Evolutionary conservation across 2,888 invertebrate species (phyloP), one percentile per base, ranked within the genome.

Genomic region (Lithophane socia): DNA sequence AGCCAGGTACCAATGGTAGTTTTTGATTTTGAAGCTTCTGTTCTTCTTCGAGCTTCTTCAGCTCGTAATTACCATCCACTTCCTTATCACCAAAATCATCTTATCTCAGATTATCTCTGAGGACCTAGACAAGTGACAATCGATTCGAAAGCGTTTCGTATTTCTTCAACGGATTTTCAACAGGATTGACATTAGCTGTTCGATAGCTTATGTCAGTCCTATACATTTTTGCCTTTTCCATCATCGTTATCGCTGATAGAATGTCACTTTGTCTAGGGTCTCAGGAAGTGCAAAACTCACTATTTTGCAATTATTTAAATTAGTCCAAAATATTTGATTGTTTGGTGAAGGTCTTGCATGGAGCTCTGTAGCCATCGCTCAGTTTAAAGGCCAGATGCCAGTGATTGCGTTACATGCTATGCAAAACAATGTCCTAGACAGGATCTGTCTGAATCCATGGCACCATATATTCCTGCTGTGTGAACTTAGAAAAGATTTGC

Each of bases 361-460:
- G 56, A 58, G 44, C 44, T 60, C 37, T 44, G 58, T 21, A 42
- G 9, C 44, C 66, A 83, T 64, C 56, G 21, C n/a, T 78, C 64
- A 52, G 56, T 77, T 79, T 52, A 52, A 77, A 79, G 83, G 79
- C 56, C 56, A 83, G n/a, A 83, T 79, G 29, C 2, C 13, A 56
- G 8, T 58, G 66, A 83, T 83, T 12, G 44, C 64, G 16, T 44
- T 60, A 24, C 49, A 42, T 13, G 54, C 5, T 47, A 12, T 47
- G 12, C 12, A n/a, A 42, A 66, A 79, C 77, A 66, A 79, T 77
- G 12, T 49, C 24, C 21, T 54, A 47, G 13, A 10, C 54, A 61
- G 24, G n/a, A 58, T 52, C 9, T 58, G 10, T 42, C 1, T 54
- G 3, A 42, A 67, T 49, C 4, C 49, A 49, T 56, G 42, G 42